These are phyloP conservation scores for Hemithea aestivaria DNA, from an alignment of 2,888 invertebrate genomes.

Conservation along the genomic window DNA sequence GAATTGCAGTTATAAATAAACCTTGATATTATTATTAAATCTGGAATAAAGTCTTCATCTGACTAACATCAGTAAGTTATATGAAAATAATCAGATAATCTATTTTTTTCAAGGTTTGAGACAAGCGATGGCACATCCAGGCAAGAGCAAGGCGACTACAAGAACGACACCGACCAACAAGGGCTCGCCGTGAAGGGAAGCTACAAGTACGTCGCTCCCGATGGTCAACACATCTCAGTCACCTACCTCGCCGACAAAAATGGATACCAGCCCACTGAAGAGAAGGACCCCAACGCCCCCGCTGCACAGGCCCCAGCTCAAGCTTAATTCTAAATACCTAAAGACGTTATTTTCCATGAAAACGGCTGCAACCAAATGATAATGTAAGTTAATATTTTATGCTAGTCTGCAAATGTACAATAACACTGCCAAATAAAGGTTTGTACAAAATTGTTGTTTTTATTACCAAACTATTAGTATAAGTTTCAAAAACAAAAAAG, in stretches of 20 bases:
- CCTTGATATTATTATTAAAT: too few relatives aligned
- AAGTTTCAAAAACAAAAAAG: too few relatives aligned
- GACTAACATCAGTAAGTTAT: neutral
- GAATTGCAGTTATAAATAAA: too few relatives aligned
- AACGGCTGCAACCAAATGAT: constrained; percentile 38
- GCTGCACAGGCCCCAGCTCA: constrained; percentile 20
- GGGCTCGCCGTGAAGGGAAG: constrained; percentile 81
- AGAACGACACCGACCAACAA: constrained; percentile 82
- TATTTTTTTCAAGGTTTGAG: too few relatives aligned
- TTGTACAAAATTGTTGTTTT: constrained; percentile 18
- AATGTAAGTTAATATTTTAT: constrained; percentile 26
- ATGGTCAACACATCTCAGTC: constrained; percentile 82
- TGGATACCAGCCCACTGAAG: constrained; percentile 77
- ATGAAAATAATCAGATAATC: too few relatives aligned
- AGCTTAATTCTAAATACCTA: constrained; percentile 17
- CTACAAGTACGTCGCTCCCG: constrained; percentile 81
- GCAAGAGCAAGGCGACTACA: constrained; percentile 82
- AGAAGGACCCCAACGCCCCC: constrained; percentile 33
- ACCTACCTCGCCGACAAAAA: constrained; percentile 81
- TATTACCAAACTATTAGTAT: constrained; percentile 9
- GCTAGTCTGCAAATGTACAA: constrained; percentile 29
- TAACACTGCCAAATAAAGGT: constrained; percentile 37
- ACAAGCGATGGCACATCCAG: constrained; percentile 83
- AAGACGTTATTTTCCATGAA: constrained; percentile 7
- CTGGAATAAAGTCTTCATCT: too few relatives aligned